Evolutionary conservation across 2,797 vertebrate genomes (phyloP), one percentile per base, ranked within the genome.

Genomic region (Odontamblyopus lacepedii): DNA sequence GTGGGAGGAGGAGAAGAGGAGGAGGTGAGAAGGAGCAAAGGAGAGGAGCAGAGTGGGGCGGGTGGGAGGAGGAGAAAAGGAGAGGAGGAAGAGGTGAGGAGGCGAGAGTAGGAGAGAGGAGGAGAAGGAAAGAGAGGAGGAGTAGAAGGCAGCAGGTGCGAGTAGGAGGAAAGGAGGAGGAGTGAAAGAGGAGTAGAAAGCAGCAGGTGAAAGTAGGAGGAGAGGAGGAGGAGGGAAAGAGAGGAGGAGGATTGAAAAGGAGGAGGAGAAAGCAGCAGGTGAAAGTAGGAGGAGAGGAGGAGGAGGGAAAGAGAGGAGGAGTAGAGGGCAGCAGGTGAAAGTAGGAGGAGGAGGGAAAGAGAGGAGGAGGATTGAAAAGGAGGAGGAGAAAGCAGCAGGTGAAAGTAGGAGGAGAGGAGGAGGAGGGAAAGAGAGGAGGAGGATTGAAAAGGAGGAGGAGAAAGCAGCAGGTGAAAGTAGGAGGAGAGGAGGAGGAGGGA

Each of bases 401-500:
- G 15, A 5, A 3, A 63, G 44, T 19, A 63, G 72, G 72, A 69
- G 67, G 72, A 72, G 78, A 48, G 44, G 13, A 44, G 41, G 2
- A 13, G 38, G 76, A 81, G 74, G 56, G 64, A 76, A 64, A 8
- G 35, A 30, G 30, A 13, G 41, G 12, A 44, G 0, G 12, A 41
- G 9, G 12, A 38, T 23, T 23, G 12, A 13, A 48, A 15, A 48
- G 44, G 44, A 15, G 11, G 44, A 29, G 72, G 2, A 55, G 55
- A 56, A 23, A 8, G 6, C 19, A 23, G 55, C n/a, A n/a, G 15
- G 50, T 19, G 15, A 5, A 3, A 63, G 44, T 19, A 63, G 72
- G 72, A 69, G 67, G 72, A 72, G 78, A 48, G 44, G 13, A 44
- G 41, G 2, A 13, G 2, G 76, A 81, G 74, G 56, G 64, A 76